These are phyloP conservation scores for Oxyteleia sp. DNA, from an alignment of 2,888 invertebrate genomes.

Conservation along the genomic window DNA sequence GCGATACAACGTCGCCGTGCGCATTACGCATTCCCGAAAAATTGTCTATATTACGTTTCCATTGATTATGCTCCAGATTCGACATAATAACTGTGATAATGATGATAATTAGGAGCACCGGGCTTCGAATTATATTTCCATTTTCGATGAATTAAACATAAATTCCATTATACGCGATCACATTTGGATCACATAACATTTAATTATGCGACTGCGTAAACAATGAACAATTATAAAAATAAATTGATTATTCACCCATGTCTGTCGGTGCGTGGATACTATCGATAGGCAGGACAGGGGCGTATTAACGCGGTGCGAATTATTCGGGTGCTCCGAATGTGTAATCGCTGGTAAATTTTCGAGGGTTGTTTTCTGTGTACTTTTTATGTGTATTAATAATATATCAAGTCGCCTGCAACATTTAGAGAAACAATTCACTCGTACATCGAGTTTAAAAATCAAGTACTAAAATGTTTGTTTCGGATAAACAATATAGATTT, in stretches of 20 bases:
- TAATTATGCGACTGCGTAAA: conserved; percentile 55
- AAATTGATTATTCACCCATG: conserved; percentile 61
- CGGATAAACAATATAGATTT: no score
- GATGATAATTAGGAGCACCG: conserved; percentile 33
- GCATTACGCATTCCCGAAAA: conserved; percentile 18
- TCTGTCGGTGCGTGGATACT: conserved; percentile 13
- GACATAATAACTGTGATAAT: conserved; percentile 33
- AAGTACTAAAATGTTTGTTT: no score
- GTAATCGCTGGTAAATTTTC: conserved; percentile 18
- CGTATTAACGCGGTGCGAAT: conserved; percentile 24
- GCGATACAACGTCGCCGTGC: not conserved
- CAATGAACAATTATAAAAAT: conserved; percentile 61
- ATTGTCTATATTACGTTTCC: conserved; percentile 8
- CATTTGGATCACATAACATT: conserved; percentile 47
- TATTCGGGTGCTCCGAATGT: conserved; percentile 9
- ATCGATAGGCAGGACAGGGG: conserved; percentile 25
- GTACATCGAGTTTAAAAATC: no score
- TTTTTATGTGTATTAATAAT: no score
- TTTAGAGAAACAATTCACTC: no score
- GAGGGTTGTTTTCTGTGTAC: no score
- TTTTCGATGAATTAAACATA: conserved; percentile 53
- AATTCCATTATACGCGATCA: conserved; percentile 40
- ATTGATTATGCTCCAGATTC: conserved; percentile 15
- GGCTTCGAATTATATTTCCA: conserved; percentile 41
- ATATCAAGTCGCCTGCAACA: no score